Percentiles rank a stretch among this genome's conserved stretches.
These are phyloP conservation scores for Bruchidius siliquastri DNA, from an alignment of 2,888 invertebrate species.

Conservation along the genomic window DNA sequence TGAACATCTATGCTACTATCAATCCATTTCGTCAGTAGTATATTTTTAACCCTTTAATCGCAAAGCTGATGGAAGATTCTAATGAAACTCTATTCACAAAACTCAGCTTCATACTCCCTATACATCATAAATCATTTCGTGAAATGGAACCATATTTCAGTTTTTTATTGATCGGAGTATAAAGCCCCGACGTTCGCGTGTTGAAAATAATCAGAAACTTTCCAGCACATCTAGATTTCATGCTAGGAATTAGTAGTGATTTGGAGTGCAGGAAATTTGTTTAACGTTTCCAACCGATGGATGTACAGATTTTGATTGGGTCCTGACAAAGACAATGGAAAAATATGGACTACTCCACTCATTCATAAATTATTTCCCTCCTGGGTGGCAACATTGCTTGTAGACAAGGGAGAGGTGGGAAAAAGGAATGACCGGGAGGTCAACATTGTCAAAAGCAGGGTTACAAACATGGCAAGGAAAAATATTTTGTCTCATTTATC, in stretches of 20 bases:
- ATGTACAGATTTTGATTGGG: not conserved
- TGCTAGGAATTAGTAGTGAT: not conserved
- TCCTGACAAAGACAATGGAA: too few species aligned
- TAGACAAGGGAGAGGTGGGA: too few species aligned
- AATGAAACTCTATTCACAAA: not conserved
- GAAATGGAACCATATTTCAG: not conserved
- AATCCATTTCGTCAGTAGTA: not conserved
- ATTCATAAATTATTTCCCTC: too few species aligned
- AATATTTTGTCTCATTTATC: too few species aligned
- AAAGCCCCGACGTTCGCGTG: not conserved
- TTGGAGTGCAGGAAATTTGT: not conserved
- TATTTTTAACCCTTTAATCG: not conserved
- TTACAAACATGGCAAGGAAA: too few species aligned
- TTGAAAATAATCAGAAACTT: not conserved
- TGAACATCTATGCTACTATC: too few species aligned
- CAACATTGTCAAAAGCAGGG: too few species aligned
- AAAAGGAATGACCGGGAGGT: too few species aligned
- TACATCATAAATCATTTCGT: not conserved
- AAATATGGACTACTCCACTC: too few species aligned
- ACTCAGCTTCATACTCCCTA: not conserved
- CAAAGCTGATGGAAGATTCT: not conserved
- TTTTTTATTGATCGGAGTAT: not conserved
- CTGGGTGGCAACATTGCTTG: too few species aligned
- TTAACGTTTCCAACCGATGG: not conserved
- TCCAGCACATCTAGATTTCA: not conserved